These are phyloP conservation scores for Heliconius cydno DNA, from an alignment of 2,888 invertebrate genomes.

Conservation along the genomic window DNA sequence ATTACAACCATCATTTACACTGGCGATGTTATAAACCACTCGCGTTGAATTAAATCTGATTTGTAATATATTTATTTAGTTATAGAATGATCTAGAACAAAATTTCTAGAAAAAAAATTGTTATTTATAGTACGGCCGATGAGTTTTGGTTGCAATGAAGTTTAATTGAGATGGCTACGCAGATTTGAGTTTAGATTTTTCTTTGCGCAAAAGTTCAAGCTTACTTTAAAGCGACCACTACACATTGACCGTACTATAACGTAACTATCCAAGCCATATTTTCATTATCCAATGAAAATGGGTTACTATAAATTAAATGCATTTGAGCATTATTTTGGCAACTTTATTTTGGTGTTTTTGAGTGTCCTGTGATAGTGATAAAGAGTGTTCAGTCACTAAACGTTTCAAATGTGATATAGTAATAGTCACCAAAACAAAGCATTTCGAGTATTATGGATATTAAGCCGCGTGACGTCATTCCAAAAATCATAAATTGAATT, in stretches of 20 bases:
- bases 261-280: neutral
- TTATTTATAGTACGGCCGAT: neutral
- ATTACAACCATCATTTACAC: conserved; percentile 1
- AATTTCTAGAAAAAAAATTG: neutral
- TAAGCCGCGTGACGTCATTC: conserved; percentile 1
- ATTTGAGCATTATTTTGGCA: conserved; percentile 41
- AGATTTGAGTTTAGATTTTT: too few species aligned
- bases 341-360: conserved; percentile 26
- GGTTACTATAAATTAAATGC: conserved; percentile 25
- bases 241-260: neutral
- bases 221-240: neutral
- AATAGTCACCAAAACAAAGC: conserved; percentile 22
- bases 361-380: neutral
- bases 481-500: neutral
- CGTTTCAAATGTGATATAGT: neutral
- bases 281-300: neutral
- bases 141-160: neutral
- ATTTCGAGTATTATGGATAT: conserved; percentile 20
- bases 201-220: too few species aligned
- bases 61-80: neutral
- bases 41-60: neutral
- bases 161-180: neutral
- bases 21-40: neutral
- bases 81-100: neutral
- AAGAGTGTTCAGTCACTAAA: neutral